phyloP scores from a whole-genome alignment of 2,113 vertebrate genomes.

The Aspidoscelis tigris region DNA sequence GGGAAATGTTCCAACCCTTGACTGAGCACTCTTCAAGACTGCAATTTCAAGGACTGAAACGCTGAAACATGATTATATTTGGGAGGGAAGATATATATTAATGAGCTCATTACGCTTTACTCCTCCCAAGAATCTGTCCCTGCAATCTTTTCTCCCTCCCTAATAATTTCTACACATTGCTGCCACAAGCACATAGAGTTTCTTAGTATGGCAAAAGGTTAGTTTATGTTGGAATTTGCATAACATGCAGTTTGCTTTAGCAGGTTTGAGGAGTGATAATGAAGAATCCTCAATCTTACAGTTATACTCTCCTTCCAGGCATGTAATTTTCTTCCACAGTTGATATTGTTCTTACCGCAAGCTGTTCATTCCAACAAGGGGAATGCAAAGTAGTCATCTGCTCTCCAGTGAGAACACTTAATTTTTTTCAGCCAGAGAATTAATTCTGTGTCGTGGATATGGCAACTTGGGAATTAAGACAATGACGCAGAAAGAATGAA shows the following conservation, averaged over 20 bases:
- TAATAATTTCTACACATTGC: conserved; percentile 55
- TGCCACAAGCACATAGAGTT: conserved; percentile 50
- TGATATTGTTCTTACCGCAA: conserved; percentile 59
- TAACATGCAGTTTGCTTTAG: conserved; percentile 51
- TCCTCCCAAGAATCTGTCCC: conserved; percentile 46
- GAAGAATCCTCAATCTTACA: conserved; percentile 51
- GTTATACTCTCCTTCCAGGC: conserved; percentile 57
- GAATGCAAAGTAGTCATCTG: conserved; percentile 55
- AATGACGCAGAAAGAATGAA: conserved; percentile 41
- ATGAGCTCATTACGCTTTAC: conserved; percentile 52
- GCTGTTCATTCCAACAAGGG: conserved; percentile 56
- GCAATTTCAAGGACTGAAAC: conserved; percentile 47
- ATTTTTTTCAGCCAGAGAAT: conserved; percentile 46
- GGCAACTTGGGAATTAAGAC: conserved; percentile 45
- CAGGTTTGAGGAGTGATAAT: conserved; percentile 58
- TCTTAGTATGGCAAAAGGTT: conserved; percentile 62
- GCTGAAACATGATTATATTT: conserved; percentile 26
- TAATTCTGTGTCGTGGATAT: conserved; percentile 41
- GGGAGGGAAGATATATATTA: conserved; percentile 43
- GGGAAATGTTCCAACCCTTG: conserved; percentile 17
- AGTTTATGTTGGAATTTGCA: conserved; percentile 57
- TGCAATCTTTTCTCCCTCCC: conserved; percentile 38
- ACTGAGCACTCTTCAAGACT: conserved; percentile 40
- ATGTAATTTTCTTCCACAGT: conserved; percentile 67
- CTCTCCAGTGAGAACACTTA: conserved; percentile 58